Base-by-base conservation (phyloP, 2,797 vertebrate species). In the Acanthiza pusilla region DNA sequence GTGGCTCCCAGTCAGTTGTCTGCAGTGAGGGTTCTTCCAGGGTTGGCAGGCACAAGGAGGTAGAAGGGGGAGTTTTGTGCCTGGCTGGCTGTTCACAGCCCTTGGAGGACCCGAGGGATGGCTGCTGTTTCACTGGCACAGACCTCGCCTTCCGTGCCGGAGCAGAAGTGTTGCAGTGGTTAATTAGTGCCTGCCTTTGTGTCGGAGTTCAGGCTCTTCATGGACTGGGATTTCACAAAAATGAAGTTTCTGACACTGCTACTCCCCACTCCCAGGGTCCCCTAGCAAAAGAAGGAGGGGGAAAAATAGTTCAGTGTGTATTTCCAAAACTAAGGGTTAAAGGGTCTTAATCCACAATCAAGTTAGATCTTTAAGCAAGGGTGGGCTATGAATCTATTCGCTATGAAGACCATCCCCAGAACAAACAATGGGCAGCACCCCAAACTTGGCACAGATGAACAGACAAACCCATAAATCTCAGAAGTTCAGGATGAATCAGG, bases 71-170 rank as follows among this genome's bases (percentile, higher is more conserved):
- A 65, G 40, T 62, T 88, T 60, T 3, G 48, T 83, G 72, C 45
- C 55, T 27, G 51, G 29, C 13, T 4, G 9, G 23, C 50, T 81
- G 3, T 30, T 86, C 22, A 6, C 48, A 86, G 60, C 60, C 25
- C 55, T 36, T 3, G 0, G 58, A 48, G 48, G 48, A 38, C 42
- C 9, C 2, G 29, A 50, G 57, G 78, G 72, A 18, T 3, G 50
- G 68, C 75, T 51, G 83, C 78, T 38, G 30, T 32, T 19, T 81
- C 58, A 8, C 27, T 42, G 38, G 27, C 51, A 32, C 65, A 10
- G 77, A 0, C 0, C 55, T 80, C 1, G 22, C 54, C 67, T 47
- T 53, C 55, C 2, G 0, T 15, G 63, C 45, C 0, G 7, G 68
- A 79, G 57, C 68, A 68, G 92, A 9, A 70, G 34, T 0, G 1